Conservation (phyloP, 2,797 vertebrate genomes). For the Erithacus rubecula region DNA sequence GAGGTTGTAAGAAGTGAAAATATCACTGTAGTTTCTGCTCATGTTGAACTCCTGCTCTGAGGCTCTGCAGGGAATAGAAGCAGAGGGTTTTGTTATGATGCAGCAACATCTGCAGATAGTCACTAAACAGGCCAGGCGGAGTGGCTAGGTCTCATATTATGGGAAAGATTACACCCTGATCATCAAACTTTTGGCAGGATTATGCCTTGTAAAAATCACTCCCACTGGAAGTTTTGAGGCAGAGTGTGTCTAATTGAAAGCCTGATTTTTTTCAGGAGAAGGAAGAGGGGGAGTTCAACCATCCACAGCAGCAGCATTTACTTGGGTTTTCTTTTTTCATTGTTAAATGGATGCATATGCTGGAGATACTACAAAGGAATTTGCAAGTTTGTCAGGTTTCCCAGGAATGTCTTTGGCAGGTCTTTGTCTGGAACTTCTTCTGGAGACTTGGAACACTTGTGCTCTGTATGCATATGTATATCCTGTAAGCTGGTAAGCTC, state of each 20-base stretch:
- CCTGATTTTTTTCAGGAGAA: conserved; percentile 22
- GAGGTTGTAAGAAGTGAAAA: not conserved
- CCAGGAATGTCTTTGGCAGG: conserved; percentile 71
- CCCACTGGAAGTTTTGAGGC: conserved; percentile 25
- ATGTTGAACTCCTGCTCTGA: not conserved
- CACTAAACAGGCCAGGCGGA: not conserved
- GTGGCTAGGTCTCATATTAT: conserved; percentile 10
- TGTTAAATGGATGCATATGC: conserved; percentile 56
- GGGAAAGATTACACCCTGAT: conserved; percentile 26
- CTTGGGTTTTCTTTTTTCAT: not conserved
- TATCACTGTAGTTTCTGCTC: not conserved
- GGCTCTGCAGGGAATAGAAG: not conserved
- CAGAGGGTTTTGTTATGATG: conserved; percentile 26
- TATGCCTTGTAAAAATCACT: conserved; percentile 28
- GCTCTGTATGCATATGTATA: conserved; percentile 50
- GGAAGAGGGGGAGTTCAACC: conserved; percentile 2
- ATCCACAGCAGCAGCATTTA: conserved; percentile 28
- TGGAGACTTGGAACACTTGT: conserved; percentile 44
- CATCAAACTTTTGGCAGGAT: conserved; percentile 38
- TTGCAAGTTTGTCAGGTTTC: conserved; percentile 70
- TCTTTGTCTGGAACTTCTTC: conserved; percentile 69
- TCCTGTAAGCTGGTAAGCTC: conserved; percentile 60
- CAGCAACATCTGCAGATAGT: conserved; percentile 36
- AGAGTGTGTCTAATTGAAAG: conserved; percentile 30
- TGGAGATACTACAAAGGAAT: conserved; percentile 61